Evolutionary conservation across 2,888 invertebrate species (phyloP), one percentile per base, ranked within the genome.

Genomic region (Diarsia dahlii): DNA sequence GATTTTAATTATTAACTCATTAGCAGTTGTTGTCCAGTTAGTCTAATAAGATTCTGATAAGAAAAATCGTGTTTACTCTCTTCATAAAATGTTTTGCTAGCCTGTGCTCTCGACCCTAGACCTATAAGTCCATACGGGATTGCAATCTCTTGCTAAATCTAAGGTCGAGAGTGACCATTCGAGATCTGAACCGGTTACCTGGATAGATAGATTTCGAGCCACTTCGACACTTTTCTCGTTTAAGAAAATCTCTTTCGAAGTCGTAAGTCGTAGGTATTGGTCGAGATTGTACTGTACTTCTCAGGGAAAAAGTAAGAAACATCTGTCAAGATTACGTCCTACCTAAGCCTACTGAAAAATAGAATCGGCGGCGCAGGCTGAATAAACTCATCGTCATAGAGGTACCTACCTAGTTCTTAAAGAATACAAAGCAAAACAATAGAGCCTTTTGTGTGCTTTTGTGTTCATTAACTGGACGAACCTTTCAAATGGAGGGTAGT

Each of bases 21-120:
- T 64, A 73, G 6, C 23, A 46, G n/a, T 39, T 34, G 71, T 23
- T 12, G 18, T 34, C 50, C 45, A 46, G 28, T 71, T n/a, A 62
- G n/a, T 20, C 52, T 65, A 54, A 18, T 73, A 48, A 20, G 52
- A 73, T 54, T 80, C 39, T 65, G 65, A 62, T 62, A 74, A 74
- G 81, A 75, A 74, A 62, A 54, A 15, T 23, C 48, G 23, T 39
- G 39, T 39, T 52, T 54, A 39, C 28, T 48, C 18, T 20, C 3
- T 60, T 54, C n/a, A n/a, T n/a, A n/a, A n/a, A n/a, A n/a, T n/a
- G n/a, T n/a, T n/a, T n/a, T n/a, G n/a, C n/a, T n/a, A n/a, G n/a
- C n/a, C n/a, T n/a, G n/a, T n/a, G n/a, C n/a, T n/a, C n/a, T n/a
- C n/a, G n/a, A n/a, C n/a, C n/a, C n/a, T n/a, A n/a, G n/a, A n/a